Conservation (phyloP, 1,140 invertebrate species). For the Neelides sp. region DNA sequence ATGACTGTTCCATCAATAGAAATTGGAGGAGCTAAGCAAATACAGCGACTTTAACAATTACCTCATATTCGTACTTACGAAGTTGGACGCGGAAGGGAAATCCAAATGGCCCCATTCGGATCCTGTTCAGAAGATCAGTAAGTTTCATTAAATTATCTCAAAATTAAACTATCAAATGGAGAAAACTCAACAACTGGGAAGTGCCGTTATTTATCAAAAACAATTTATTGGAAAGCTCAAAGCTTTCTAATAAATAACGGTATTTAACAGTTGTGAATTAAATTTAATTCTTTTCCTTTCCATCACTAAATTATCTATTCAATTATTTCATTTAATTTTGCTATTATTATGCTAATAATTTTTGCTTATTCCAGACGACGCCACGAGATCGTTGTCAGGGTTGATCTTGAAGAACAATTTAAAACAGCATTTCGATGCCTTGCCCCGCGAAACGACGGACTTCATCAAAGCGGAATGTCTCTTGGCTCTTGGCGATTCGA, state of each 20-base stretch:
- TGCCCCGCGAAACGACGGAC: slow-evolving; percentile 76
- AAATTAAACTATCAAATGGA: too few species aligned
- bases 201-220: slow-evolving; percentile 1
- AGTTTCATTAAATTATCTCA: slow-evolving; percentile 4
- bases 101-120: slow-evolving; percentile 18
- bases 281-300: too few species aligned
- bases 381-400: slow-evolving; percentile 90
- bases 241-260: too few species aligned
- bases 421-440: slow-evolving; percentile 80
- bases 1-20: too few species aligned
- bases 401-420: slow-evolving; percentile 98
- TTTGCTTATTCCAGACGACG: slow-evolving; percentile 57
- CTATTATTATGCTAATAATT: slow-evolving; percentile 5
- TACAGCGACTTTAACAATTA: slow-evolving; percentile 99
- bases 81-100: slow-evolving; percentile 74
- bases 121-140: slow-evolving; percentile 22
- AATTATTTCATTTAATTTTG: slow-evolving; percentile 8
- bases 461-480: slow-evolving; percentile 91
- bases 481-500: slow-evolving; percentile 83
- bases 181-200: not conserved
- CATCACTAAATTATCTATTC: slow-evolving; percentile 10
- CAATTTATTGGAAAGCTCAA: not conserved
- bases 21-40: slow-evolving; percentile 95
- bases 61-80: slow-evolving; percentile 93
- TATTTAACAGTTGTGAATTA: too few species aligned